Evolutionary conservation across 2,888 invertebrate genomes (phyloP), one percentile per base, ranked within the genome.

Genomic region (Diloba caeruleocephala): DNA sequence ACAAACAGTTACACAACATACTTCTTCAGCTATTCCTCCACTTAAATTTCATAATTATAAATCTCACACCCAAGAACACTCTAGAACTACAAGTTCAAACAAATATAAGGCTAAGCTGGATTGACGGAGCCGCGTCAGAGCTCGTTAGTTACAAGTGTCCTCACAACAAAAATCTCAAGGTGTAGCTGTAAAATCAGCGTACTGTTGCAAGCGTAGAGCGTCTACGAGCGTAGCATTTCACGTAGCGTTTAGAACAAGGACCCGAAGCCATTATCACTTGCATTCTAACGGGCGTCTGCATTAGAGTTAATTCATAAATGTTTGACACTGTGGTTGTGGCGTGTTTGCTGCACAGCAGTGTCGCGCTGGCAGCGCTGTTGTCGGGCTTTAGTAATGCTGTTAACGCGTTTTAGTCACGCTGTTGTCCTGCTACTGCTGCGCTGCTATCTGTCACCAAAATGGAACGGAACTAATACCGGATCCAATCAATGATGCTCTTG

Each of bases 61-160:
- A 39, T 19, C 23, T 15, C 29, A 1, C 25, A 34, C 9, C 13
- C 15, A 21, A 37, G 42, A 36, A 39, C 34, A 37, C 8, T 31
- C 28, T 31, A 43, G 25, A 41, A 42, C 32, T 33, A 33, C 52
- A 52, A 50, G 43, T 54, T 52, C 63, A 68, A 64, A 59, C 56
- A 53, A 73, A 58, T 74, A 67, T 71, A 67, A 71, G 65, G 66
- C 38, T 38, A 60, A 69, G 75, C 67, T 60, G 62, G 73, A 80
- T 76, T 69, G 69, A 69, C 63, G 66, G 31, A 13, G 44, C 34
- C 19, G 36, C 64, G 74, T 74, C 76, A 60, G 63, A 54, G 62
- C 74, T 82, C 82, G 84, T 83, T 82, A 80, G 69, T 66, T 74
- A 70, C n/a, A 75, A 83, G 76, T 75, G 78, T 81, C 72, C 61